Percentiles rank a stretch among this genome's conserved stretches.
These are phyloP conservation scores for Chiridota heheva DNA, from an alignment of 35 echinoderm and acorn worm species.

Conservation along the genomic window DNA sequence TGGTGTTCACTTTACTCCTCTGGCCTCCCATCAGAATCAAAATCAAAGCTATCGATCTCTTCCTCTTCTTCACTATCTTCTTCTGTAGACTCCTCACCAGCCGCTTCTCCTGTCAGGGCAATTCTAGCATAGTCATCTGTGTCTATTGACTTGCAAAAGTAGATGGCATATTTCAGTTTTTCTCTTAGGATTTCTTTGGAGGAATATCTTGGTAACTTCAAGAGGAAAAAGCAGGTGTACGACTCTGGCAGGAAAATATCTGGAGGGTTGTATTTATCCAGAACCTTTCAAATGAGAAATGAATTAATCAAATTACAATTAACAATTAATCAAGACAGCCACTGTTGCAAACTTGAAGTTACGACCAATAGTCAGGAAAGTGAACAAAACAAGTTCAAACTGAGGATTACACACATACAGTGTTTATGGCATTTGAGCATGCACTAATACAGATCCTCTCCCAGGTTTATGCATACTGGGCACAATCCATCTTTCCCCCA, in stretches of 20 bases:
- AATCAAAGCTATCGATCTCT: constrained; percentile 72
- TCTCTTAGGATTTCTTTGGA: constrained; percentile 88
- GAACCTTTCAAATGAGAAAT: constrained; percentile 50
- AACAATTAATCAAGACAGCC: no score
- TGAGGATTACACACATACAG: no score
- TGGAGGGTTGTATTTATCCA: constrained; percentile 98
- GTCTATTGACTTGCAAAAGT: constrained; percentile 99
- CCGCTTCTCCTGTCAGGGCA: constrained; percentile 85
- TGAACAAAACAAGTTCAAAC: no score
- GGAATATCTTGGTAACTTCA: constrained; percentile 96
- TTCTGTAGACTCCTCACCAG: constrained; percentile 73
- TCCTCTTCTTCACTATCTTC: constrained; percentile 86
- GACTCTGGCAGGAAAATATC: constrained; percentile 99
- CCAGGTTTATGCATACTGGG: no score
- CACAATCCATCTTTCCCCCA: no score
- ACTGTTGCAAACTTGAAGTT: no score
- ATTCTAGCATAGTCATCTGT: constrained; percentile 98
- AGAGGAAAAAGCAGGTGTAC: constrained; percentile 99
- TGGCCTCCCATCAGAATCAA: constrained; percentile 62
- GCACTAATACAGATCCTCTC: no score
- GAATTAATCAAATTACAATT: no score
- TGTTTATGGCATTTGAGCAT: no score
- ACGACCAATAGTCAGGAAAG: no score
- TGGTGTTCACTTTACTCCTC: no score
- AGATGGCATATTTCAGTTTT: constrained; percentile 99